Evolutionary conservation across 2,797 vertebrate species (phyloP), one percentile per base, ranked within the genome.

Genomic region (Syngnathus acus): DNA sequence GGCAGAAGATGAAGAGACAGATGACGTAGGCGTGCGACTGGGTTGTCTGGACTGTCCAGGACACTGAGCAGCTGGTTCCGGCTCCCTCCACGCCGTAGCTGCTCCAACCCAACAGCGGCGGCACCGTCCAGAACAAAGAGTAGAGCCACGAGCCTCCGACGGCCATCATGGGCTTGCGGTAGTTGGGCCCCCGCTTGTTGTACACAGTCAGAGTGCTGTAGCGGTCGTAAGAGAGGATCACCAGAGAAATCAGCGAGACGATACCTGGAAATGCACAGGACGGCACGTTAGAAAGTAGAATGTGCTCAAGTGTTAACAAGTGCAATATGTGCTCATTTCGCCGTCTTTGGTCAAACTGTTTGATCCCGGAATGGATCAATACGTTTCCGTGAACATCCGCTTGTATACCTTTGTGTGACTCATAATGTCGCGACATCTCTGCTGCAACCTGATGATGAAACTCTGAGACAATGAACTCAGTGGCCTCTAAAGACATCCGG

Each of bases 1-100:
- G 74, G 83, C 94, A 96, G 90, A 96, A 95, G 71, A 89, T 83
- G 78, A 95, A 95, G 51, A 96, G 93, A 66, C 93, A 94, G 88
- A 95, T 88, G 84, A 95, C 93, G 73, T 95, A 96, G 73, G 94
- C 91, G 0, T 90, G 90, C 0, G 93, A 94, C 78, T 92, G 69
- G 0, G 81, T 47, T 0, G 93, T 89, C 38, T 82, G 88, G 0
- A 91, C 84, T 0, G 90, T 93, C 94, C 94, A 96, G 37, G 90
- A 90, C 7, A 95, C 93, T 0, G 93, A 95, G 72, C 95, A 96
- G 75, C 92, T 94, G 11, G 93, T 95, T 57, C 93, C 93, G 0
- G 93, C 92, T 0, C 93, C 93, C 75, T 96, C 94, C 21, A 91
- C 23, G 1, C 86, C 91, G 0, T 96, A 95, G 75, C 93, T 93